These are phyloP conservation scores for Cloeon dipterum DNA, from an alignment of 2,888 invertebrate species.

Conservation along the genomic window DNA sequence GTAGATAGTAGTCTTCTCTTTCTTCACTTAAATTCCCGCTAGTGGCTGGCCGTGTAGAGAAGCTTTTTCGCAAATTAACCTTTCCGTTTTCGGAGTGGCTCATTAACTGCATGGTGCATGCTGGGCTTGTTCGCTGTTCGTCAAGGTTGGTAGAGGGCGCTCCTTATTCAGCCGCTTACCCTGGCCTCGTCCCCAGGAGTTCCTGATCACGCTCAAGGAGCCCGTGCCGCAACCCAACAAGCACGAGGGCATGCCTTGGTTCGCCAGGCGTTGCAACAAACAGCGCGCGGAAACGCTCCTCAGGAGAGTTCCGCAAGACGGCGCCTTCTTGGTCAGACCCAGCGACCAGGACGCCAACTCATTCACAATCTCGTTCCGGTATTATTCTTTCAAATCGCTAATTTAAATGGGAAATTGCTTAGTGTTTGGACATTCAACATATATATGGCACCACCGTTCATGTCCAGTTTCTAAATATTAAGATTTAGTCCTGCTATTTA, in stretches of 20 bases:
- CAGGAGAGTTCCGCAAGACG: slow-evolving; percentile 62
- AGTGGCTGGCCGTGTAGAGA: no score
- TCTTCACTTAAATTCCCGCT: background rate
- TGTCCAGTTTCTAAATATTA: no score
- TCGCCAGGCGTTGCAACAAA: slow-evolving; percentile 56
- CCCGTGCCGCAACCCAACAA: slow-evolving; percentile 90
- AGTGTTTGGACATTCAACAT: background rate
- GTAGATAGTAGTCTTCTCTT: background rate
- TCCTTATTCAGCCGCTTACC: no score
- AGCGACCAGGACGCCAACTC: slow-evolving; percentile 68
- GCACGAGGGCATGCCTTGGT: slow-evolving; percentile 87
- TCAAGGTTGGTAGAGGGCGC: no score
- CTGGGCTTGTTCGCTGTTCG: no score
- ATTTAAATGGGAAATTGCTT: background rate
- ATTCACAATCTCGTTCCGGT: slow-evolving; percentile 88
- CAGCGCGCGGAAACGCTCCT: slow-evolving; percentile 73
- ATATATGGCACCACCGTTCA: no score
- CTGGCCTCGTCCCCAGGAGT: slow-evolving; percentile 33
- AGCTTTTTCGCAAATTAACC: no score
- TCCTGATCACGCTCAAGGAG: slow-evolving; percentile 64
- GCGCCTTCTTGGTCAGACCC: slow-evolving; percentile 83
- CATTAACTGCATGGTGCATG: no score
- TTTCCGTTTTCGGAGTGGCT: no score
- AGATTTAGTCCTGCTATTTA: no score
- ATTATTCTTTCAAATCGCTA: no score